Percentiles rank a stretch among this genome's conserved stretches.
phyloP scores from a whole-genome alignment of 2,888 invertebrate species.

The Dolomedes plantarius region DNA sequence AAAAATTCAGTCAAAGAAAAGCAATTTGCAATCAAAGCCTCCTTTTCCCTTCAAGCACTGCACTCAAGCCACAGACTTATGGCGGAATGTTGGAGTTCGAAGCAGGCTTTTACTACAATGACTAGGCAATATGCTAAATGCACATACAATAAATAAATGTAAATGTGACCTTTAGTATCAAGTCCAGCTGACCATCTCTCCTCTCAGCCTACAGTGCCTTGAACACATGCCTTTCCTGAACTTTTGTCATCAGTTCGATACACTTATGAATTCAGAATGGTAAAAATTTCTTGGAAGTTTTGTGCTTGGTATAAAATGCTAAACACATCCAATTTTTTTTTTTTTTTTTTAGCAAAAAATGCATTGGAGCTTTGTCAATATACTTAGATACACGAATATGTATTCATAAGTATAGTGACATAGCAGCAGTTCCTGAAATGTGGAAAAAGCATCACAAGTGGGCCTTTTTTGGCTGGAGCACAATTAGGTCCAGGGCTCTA shows the following conservation, averaged over 20 bases:
- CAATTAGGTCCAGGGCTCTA: constrained; percentile 32
- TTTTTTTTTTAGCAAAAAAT: constrained; percentile 17
- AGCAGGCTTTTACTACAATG: constrained; percentile 46
- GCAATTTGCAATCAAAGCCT: neutral
- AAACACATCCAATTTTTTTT: constrained; percentile 42
- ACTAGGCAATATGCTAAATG: constrained; percentile 59
- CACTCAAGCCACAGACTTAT: neutral
- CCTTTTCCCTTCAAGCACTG: neutral
- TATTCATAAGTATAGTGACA: neutral
- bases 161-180: constrained; percentile 2
- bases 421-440: neutral
- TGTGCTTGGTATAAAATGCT: constrained; percentile 53
- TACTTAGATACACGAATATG: neutral
- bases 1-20: neutral
- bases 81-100: constrained; percentile 31
- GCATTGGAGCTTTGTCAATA: neutral
- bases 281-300: constrained; percentile 26
- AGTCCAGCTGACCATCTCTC: neutral
- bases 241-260: neutral
- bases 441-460: constrained; percentile 29
- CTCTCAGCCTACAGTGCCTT: neutral
- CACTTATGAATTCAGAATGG: neutral
- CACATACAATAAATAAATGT: constrained; percentile 27
- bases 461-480: constrained; percentile 16
- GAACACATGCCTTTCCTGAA: neutral